Conservation (phyloP, 2,888 invertebrate genomes). For the Anoplius nigerrimus region DNA sequence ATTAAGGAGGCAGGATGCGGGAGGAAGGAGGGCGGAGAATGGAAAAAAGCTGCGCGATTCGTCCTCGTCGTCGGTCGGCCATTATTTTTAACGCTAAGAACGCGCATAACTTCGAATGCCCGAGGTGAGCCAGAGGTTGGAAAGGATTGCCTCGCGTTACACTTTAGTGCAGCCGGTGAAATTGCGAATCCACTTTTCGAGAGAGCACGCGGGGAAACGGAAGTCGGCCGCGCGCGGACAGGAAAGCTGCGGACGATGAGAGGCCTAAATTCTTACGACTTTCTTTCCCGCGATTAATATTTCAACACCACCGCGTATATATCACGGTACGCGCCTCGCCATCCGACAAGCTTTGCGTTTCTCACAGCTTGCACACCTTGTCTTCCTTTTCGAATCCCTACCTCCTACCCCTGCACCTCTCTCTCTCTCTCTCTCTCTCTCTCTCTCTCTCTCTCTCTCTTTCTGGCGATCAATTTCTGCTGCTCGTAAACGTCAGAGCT, state of each 20-base stretch:
- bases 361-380: neutral
- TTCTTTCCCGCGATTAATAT: too few relatives aligned
- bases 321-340: constrained; percentile 5
- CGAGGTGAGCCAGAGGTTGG: neutral
- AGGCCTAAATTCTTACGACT: too few relatives aligned
- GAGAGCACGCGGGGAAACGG: neutral
- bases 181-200: constrained; percentile 12
- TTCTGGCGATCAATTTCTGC: neutral
- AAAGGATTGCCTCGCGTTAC: constrained; percentile 45
- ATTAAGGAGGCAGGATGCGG: too few relatives aligned
- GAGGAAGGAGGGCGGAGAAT: too few relatives aligned
- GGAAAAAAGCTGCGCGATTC: constrained; percentile 8
- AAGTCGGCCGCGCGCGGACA: neutral
- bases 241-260: neutral
- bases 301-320: neutral
- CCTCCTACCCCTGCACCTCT: constrained; percentile 6
- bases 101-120: too few relatives aligned
- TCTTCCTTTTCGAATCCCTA: constrained; percentile 1
- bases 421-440: constrained; percentile 15
- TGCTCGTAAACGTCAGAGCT: neutral
- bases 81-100: too few relatives aligned
- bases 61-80: too few relatives aligned
- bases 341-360: too few relatives aligned
- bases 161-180: constrained; percentile 27
- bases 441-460: neutral